Evolutionary conservation across 2,797 vertebrate genomes (phyloP).

Genomic region (Ispidina picta): DNA sequence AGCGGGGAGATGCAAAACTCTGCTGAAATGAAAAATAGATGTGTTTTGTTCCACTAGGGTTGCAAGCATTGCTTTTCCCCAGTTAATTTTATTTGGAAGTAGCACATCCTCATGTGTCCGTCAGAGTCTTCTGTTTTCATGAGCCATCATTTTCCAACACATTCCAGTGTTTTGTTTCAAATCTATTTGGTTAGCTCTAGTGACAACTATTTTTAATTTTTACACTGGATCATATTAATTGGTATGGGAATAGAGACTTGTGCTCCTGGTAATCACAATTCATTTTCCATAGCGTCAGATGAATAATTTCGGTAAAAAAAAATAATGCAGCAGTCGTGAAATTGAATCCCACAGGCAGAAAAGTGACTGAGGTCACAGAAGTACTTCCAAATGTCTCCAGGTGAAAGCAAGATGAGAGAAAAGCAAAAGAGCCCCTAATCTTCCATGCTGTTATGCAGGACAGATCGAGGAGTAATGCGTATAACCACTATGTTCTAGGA

Average conservation of each 20-base stretch:
- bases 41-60: neutral
- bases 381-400: slow-evolving; percentile 7
- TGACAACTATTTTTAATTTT: slow-evolving; percentile 41
- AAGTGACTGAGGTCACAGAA: neutral
- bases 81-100: slow-evolving; percentile 1
- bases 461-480: neutral
- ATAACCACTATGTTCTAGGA: neutral
- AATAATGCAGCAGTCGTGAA: neutral
- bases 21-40: neutral
- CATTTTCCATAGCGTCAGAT: slow-evolving; percentile 2
- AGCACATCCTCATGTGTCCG: neutral
- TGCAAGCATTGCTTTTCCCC: neutral
- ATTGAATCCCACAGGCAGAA: neutral
- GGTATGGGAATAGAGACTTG: neutral
- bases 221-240: neutral
- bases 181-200: slow-evolving; percentile 19
- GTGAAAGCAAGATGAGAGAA: neutral
- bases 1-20: neutral
- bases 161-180: slow-evolving; percentile 54
- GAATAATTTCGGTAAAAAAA: slow-evolving; percentile 13
- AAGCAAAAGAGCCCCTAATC: neutral
- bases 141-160: slow-evolving; percentile 26
- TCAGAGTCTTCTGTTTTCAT: slow-evolving; percentile 30
- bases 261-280: neutral
- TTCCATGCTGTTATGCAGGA: neutral